Base-by-base conservation (phyloP, 2,888 invertebrate species). In the Entomobrya multifasciata region DNA sequence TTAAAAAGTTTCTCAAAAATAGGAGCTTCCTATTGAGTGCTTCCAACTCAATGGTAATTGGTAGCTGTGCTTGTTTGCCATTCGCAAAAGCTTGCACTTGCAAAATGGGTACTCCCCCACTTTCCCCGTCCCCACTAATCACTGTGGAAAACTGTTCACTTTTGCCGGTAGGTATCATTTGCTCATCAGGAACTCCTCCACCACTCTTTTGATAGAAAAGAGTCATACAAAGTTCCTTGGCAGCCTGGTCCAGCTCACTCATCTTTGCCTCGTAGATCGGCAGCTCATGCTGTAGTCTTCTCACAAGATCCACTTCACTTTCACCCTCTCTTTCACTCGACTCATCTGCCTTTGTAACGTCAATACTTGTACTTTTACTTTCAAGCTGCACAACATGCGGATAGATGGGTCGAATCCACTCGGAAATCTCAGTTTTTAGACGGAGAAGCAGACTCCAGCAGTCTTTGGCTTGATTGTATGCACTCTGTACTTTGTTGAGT, bases 41-140 rank as follows among this genome's bases (percentile, higher is more conserved):
- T 67, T 89, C 88, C 72, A 90, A 70, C 74, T 90, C 89, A 10
- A 89, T 41, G 20, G 77, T 87, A 27, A 89, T 77, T 4, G 89
- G 89, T 22, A 90, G 25, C 57, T 57, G 76, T 27, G 44, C 52
- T 11, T 67, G 47, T 13, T 65, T 79, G 20, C 65, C 78, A 78
- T 78, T 79, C 4, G 79, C 49, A 49, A 55, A 55, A 0, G 79
- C 20, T n/a, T 47, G 47, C 20, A 79, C 17, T 27, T 70, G 81
- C 10, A 70, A 11, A 36, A 70, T 70, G 6, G 49, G 49, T 30
- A 30, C 65, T 17, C 79, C 47, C 1, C 10, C 20, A 15, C 13
- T 22, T 6, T 8, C 57, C 22, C n/a, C 52, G 52, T 8, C 57
- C 22, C n/a, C 52, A 65, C 44, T 74, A 20, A 36, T 36, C 36